Evolutionary conservation across 2,888 invertebrate genomes (phyloP), one percentile per base, ranked within the genome.

Genomic region (Lydus trimaculatus): DNA sequence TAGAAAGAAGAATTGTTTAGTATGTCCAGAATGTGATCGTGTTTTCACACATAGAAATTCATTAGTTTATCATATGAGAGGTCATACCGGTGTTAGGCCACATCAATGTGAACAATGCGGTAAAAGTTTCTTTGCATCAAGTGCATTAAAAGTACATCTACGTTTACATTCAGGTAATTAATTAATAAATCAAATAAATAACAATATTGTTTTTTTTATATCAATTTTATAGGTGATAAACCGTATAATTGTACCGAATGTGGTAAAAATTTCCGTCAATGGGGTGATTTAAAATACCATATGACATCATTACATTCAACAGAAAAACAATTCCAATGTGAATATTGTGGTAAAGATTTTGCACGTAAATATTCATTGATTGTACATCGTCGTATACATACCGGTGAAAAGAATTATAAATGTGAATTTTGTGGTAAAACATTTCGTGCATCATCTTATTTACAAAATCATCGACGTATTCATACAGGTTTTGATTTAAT

Each of bases 271-370:
- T 96, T 96, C 85, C 88, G 95, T 0, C 95, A 95, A 83, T 94
- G 94, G 93, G 94, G 95, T 67, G 96, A 96, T 83, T 88, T 96
- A 62, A 94, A 94, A 79, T 95, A 95, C 83, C 96, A 96, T 85
- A 90, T 91, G 69, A 91, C 91, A 33, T 95, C 95, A 3, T 88
- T 94, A 72, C 96, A 96, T 82, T 93, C 94, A 9, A 90, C 91
- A 58, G 89, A 93, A 84, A 94, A 94, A 83, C 90, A 92, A 74
- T 94, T 92, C 83, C 95, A 95, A 80, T 96, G 96, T 82, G 95
- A 95, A 80, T 96, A 92, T 82, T 96, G 96, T 81, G 93, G 92
- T 65, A 96, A 96, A 81, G 93, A 94, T 80, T 96, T 96, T 85
- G 94, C 95, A 0, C 88, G 96, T 59, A 94, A 95, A 78, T 96